A percentile compares a stretch with the other conserved stretches of the same genome.
phyloP scores from a whole-genome alignment of 1,140 invertebrate genomes.

The Danaus plexippus region DNA sequence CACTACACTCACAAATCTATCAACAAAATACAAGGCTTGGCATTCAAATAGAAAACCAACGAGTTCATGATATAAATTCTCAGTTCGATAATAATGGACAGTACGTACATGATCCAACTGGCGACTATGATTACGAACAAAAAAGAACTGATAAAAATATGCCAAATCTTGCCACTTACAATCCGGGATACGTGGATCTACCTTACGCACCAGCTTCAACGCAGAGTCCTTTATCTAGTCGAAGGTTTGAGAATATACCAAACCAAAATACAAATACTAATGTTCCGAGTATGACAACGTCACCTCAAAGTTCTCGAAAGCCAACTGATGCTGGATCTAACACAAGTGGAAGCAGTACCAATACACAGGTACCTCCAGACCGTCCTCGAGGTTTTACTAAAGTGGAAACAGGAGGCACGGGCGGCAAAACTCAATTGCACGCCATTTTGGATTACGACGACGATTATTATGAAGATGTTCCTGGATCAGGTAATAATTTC shows the following conservation, averaged over 20 bases:
- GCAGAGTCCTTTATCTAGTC: conserved; percentile 52
- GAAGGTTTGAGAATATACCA: conserved; percentile 50
- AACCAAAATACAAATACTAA: conserved; percentile 53
- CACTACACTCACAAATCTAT: conserved; percentile 50
- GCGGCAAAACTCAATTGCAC: conserved; percentile 77
- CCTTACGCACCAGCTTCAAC: conserved; percentile 48
- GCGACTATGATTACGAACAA: conserved; percentile 65
- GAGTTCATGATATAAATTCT: conserved; percentile 45
- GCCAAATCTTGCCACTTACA: conserved; percentile 29
- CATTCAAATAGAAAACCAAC: conserved; percentile 47
- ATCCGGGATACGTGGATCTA: conserved; percentile 46
- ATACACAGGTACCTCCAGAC: conserved; percentile 37
- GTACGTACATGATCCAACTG: conserved; percentile 58
- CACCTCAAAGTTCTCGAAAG: conserved; percentile 27
- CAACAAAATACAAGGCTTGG: conserved; percentile 54
- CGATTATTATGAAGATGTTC: conserved; percentile 71
- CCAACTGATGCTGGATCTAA: conserved; percentile 31
- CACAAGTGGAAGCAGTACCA: conserved; percentile 32
- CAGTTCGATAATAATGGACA: conserved; percentile 58
- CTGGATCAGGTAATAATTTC: conserved; percentile 41
- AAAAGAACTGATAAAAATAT: conserved; percentile 42
- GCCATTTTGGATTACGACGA: conserved; percentile 80
- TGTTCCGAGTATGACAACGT: conserved; percentile 29
- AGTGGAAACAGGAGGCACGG: conserved; percentile 68
- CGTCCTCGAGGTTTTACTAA: conserved; percentile 70